These are phyloP conservation scores for Xiphias gladius DNA, from an alignment of 2,113 vertebrate species.

Conservation along the genomic window DNA sequence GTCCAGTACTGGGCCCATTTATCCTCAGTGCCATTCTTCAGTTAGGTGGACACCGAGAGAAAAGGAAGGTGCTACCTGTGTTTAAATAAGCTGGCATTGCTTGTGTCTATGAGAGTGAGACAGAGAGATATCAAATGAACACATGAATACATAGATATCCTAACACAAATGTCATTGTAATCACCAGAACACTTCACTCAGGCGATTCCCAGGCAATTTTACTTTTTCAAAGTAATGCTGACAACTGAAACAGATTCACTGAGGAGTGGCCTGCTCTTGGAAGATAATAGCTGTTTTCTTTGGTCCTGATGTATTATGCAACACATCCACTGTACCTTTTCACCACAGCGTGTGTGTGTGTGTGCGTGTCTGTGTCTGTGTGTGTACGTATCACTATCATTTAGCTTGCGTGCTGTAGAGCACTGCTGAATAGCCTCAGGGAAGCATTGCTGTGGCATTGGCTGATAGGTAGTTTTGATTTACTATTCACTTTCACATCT, in stretches of 20 bases:
- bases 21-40: conserved; percentile 26
- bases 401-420: conserved; percentile 33
- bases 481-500: conserved; percentile 78
- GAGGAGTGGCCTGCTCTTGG: neutral
- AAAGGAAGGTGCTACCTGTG: neutral
- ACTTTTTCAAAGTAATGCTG: conserved; percentile 23
- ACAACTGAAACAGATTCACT: conserved; percentile 15
- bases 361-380: neutral
- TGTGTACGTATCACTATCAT: neutral
- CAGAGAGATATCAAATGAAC: neutral
- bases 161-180: neutral
- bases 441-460: conserved; percentile 36
- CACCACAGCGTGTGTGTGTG: neutral
- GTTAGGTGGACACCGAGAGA: conserved; percentile 8
- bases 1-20: conserved; percentile 27
- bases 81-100: conserved; percentile 22
- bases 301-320: conserved; percentile 39
- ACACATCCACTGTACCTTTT: conserved; percentile 17
- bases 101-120: neutral
- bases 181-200: neutral
- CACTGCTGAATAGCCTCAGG: conserved; percentile 57
- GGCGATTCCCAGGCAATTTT: conserved; percentile 4
- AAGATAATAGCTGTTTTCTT: conserved; percentile 24
- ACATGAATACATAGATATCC: neutral
- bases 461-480: conserved; percentile 80